Evolutionary conservation across 2,888 invertebrate species (phyloP), one percentile per base, ranked within the genome.

Genomic region (Pyrochroa serraticornis): DNA sequence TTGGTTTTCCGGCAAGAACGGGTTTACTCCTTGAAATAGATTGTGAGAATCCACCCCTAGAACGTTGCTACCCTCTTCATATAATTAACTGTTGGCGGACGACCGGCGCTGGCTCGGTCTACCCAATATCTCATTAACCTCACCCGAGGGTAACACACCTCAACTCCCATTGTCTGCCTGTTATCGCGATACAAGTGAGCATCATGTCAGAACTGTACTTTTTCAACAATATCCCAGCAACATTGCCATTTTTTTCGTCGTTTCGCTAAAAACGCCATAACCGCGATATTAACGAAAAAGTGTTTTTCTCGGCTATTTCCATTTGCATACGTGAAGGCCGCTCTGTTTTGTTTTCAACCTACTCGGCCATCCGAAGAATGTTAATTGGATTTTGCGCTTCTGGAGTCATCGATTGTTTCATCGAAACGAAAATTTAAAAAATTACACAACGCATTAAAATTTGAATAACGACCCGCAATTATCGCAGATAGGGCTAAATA

Each of bases 61-160:
- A 22, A 50, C 36, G 63, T 65, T 56, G 64, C 71, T 63, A 71
- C 73, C 73, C 72, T 73, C 73, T 71, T 70, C 71, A 66, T 67
- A 72, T 74, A 75, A 74, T 75, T 75, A 76, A 74, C 72, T 70
- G 73, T 70, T 68, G 72, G 70, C 70, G 70, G 70, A 66, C 71
- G 70, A 64, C 65, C 63, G 58, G 58, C 51, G 53, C 51, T 56
- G 46, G 56, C 61, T 63, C 58, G 58, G 71, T 70, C 69, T 71
- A 67, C 69, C 71, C 73, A 72, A 75, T 74, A 75, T 73, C 74
- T 75, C 75, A 74, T 75, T 75, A 75, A 73, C 72, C 72, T 71
- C 65, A 64, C 64, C 62, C 62, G 64, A 59, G 72, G 72, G 72
- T 69, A 71, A 69, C 72, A 73, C 70, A 70, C 68, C 70, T 71